Percentiles rank a stretch among this genome's conserved stretches.
phyloP scores from a whole-genome alignment of 1,140 invertebrate species.

The Musca domestica region DNA sequence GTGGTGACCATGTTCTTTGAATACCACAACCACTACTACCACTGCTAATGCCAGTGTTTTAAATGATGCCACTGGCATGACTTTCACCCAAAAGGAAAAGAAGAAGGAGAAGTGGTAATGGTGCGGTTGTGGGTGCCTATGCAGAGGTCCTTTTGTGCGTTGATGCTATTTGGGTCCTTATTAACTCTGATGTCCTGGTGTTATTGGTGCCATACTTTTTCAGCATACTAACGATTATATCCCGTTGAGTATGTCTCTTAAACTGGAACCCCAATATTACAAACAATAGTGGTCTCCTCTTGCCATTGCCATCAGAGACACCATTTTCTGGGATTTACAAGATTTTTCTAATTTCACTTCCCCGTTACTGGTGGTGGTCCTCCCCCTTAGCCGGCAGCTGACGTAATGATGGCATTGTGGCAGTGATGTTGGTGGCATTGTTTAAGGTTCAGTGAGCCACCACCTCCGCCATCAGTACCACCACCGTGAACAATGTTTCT shows the following conservation, averaged over 20 bases:
- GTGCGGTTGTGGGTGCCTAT: not conserved
- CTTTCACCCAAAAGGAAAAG: too few relatives aligned
- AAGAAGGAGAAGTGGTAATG: not conserved
- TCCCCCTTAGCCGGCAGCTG: too few relatives aligned
- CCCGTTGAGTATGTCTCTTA: constrained; percentile 3
- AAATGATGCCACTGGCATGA: not conserved
- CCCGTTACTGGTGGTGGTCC: too few relatives aligned
- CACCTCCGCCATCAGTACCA: not conserved
- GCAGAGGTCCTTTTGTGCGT: too few relatives aligned
- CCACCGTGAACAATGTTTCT: not conserved
- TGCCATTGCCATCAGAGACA: too few relatives aligned
- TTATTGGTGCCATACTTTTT: not conserved
- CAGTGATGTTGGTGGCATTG: not conserved
- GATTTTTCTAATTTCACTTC: not conserved
- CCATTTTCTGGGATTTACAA: not conserved
- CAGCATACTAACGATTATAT: constrained; percentile 17
- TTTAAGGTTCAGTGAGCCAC: constrained; percentile 1
- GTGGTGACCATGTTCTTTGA: not conserved
- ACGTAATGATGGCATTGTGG: too few relatives aligned
- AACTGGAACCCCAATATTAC: not conserved
- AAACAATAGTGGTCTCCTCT: not conserved
- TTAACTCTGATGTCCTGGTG: constrained; percentile 15
- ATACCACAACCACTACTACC: too few relatives aligned
- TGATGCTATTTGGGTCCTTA: constrained; percentile 7
- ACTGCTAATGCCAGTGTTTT: not conserved